Conservation (phyloP, 2,888 invertebrate genomes). For the Brachypalpus laphriformis region DNA sequence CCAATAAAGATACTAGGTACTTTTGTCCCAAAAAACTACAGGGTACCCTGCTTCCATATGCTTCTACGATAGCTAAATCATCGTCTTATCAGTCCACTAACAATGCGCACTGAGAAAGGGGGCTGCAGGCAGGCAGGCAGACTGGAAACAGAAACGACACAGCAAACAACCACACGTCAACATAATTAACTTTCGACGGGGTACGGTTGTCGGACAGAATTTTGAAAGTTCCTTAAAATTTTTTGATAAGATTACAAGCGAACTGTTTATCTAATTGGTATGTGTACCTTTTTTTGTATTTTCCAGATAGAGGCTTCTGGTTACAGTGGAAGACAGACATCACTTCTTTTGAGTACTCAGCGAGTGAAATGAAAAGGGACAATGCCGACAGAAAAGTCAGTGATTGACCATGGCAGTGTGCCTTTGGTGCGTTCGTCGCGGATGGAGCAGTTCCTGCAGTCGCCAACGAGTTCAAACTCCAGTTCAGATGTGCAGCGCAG, state of each 20-base stretch:
- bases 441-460: slow-evolving; percentile 86
- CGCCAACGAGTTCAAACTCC: slow-evolving; percentile 81
- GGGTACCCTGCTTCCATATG: slow-evolving; percentile 49
- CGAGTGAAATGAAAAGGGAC: slow-evolving; percentile 60
- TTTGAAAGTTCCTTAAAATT: slow-evolving; percentile 47
- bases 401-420: slow-evolving; percentile 78
- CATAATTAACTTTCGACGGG: slow-evolving; percentile 60
- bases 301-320: slow-evolving; percentile 71
- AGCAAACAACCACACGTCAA: slow-evolving; percentile 54
- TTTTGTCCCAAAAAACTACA: slow-evolving; percentile 38
- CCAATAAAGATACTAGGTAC: slow-evolving; percentile 70
- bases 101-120: slow-evolving; percentile 39
- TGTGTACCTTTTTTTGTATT: slow-evolving; percentile 51
- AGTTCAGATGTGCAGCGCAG: slow-evolving; percentile 75
- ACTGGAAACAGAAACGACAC: background rate
- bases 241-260: slow-evolving; percentile 61
- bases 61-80: slow-evolving; percentile 55
- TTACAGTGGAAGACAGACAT: slow-evolving; percentile 43
- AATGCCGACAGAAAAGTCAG: slow-evolving; percentile 81
- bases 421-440: slow-evolving; percentile 83
- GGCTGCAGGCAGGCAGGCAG: slow-evolving; percentile 26
- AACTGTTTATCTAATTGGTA: slow-evolving; percentile 72
- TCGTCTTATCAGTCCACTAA: slow-evolving; percentile 56
- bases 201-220: slow-evolving; percentile 39
- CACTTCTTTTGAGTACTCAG: slow-evolving; percentile 9